Evolutionary conservation across 1,140 invertebrate species (phyloP).

Genomic region (Neodiprion pinetum): DNA sequence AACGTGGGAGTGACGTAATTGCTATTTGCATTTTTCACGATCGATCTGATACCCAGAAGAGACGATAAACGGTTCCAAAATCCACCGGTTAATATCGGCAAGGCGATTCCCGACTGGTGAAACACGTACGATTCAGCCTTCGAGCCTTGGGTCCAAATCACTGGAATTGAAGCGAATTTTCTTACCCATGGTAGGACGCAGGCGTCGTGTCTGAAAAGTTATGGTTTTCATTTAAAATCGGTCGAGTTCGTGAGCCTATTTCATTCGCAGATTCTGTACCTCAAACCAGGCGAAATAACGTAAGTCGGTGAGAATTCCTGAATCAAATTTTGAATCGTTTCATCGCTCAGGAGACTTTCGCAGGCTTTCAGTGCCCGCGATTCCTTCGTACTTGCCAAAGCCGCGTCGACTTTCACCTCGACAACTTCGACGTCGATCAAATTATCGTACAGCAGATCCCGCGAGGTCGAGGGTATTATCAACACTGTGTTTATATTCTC

Average conservation of each 20-base stretch:
- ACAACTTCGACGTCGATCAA: constrained; percentile 49
- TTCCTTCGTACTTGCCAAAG: constrained; percentile 24
- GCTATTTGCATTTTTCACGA: constrained; percentile 37
- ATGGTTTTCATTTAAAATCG: background rate
- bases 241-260: no score
- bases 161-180: constrained; percentile 48
- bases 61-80: constrained; percentile 46
- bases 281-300: constrained; percentile 51
- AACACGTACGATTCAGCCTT: constrained; percentile 54
- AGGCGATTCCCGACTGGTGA: constrained; percentile 48
- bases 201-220: constrained; percentile 49
- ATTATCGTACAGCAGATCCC: constrained; percentile 45
- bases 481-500: constrained; percentile 48
- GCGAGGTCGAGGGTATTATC: constrained; percentile 38
- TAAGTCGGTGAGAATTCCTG: constrained; percentile 51
- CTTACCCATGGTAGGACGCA: constrained; percentile 53
- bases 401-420: constrained; percentile 35
- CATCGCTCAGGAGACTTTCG: constrained; percentile 41
- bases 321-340: constrained; percentile 39
- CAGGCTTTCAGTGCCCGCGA: constrained; percentile 44
- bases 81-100: constrained; percentile 45
- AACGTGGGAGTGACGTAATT: constrained; percentile 45
- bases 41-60: constrained; percentile 40
- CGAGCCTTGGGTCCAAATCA: constrained; percentile 50
- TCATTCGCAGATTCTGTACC: constrained; percentile 34